A percentile compares a stretch with the other conserved stretches of the same genome.
phyloP scores from a whole-genome alignment of 2,888 invertebrate species.

The Rhagium mordax region DNA sequence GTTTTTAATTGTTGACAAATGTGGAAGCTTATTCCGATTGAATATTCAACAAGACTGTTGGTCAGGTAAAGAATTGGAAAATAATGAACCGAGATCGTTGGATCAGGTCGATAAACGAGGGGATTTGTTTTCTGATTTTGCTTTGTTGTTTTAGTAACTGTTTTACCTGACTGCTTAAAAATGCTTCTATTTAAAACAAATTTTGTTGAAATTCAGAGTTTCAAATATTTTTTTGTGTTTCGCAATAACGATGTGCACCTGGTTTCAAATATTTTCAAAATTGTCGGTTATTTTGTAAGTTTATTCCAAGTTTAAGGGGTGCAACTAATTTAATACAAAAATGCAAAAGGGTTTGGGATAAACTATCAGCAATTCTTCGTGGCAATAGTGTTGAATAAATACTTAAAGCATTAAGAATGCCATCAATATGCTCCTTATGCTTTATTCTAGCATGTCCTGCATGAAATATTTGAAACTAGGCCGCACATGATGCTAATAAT shows the following conservation, averaged over 20 bases:
- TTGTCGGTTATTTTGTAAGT: not conserved
- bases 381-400: too few species aligned
- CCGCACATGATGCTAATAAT: not conserved
- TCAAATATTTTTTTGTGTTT: not conserved
- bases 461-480: not conserved
- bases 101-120: not conserved
- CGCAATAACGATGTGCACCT: not conserved
- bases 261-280: not conserved
- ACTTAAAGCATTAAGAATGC: too few species aligned
- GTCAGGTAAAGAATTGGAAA: not conserved
- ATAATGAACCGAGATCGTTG: not conserved
- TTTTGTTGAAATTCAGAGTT: too few species aligned
- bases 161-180: too few species aligned
- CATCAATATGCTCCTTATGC: too few species aligned
- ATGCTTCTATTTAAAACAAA: too few species aligned
- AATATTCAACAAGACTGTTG: not conserved
- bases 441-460: not conserved
- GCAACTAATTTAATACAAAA: too few species aligned
- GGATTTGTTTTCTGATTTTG: not conserved
- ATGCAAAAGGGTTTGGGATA: too few species aligned
- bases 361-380: too few species aligned
- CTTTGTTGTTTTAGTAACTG: too few species aligned
- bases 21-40: not conserved
- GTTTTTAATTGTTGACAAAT: slow-evolving; percentile 18
- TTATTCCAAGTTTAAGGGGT: too few species aligned